A percentile compares a stretch with the other conserved stretches of the same genome.
Evolutionary conservation across 2,113 vertebrate genomes (phyloP).

Genomic region (Pogona vitticeps): DNA sequence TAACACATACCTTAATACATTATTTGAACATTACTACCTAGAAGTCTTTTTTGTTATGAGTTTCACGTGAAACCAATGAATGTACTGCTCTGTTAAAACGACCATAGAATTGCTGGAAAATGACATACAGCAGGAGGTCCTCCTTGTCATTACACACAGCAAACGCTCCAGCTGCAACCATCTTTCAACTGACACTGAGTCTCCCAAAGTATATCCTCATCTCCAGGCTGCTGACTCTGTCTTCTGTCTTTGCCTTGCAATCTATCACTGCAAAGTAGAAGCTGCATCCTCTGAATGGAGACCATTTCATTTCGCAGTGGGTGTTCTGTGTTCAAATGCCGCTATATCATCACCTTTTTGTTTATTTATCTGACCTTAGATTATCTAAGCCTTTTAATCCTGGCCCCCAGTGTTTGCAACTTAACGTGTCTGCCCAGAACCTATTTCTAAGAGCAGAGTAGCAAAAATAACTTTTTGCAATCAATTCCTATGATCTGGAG

Average conservation of each 20-base stretch:
- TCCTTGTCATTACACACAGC: slow-evolving; percentile 45
- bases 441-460: background rate
- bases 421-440: background rate
- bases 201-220: background rate
- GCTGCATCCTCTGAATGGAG: slow-evolving; percentile 58
- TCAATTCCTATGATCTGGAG: background rate
- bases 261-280: background rate
- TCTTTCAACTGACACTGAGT: background rate
- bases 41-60: slow-evolving; percentile 29
- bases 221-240: slow-evolving; percentile 34
- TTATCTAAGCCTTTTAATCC: background rate
- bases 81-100: slow-evolving; percentile 50
- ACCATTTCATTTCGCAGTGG: slow-evolving; percentile 13
- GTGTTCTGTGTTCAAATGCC: background rate
- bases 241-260: slow-evolving; percentile 22
- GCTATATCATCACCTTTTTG: background rate
- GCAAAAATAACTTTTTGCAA: background rate
- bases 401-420: background rate
- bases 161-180: background rate
- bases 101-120: slow-evolving; percentile 51
- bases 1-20: slow-evolving; percentile 36
- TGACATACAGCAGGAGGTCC: slow-evolving; percentile 55
- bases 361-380: slow-evolving; percentile 7
- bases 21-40: slow-evolving; percentile 38
- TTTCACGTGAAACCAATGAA: slow-evolving; percentile 57